Evolutionary conservation across 2,888 invertebrate genomes (phyloP), one percentile per base, ranked within the genome.

Genomic region (Biston betularia): DNA sequence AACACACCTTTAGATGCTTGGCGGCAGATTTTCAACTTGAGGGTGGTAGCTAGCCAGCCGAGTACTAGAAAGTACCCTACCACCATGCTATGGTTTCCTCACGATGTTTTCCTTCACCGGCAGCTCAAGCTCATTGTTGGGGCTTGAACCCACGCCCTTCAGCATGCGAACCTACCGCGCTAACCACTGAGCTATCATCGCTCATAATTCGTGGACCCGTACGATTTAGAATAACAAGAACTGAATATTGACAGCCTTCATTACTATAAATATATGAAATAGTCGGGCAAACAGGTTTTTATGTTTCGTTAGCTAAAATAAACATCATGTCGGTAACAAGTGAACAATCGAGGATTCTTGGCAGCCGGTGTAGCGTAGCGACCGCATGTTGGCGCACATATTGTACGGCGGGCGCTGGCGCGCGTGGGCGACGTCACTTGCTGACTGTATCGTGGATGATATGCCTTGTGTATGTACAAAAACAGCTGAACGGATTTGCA

Each of bases 291-390:
- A 70, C 64, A 73, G 56, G 15, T 60, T 63, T 71, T 68, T 71
- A 63, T 68, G 71, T 68, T 61, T 61, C 59, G 65, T 66, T 53
- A 69, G 56, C 73, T 70, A 75, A 76, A 76, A 76, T 76, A 76
- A 76, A 71, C 70, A 69, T 63, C 50, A 61, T 65, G 68, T 55
- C 68, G 70, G 58, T 62, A 56, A 60, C 45, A 45, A 67, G 74
- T 55, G 75, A 78, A 84, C 82, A 82, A 83, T 83, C 76, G 79
- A 60, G 73, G 81, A 87, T 89, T 89, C 88, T 89, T 89, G 89
- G 89, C 89, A 89, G 69, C 76, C 63, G 46, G 38, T 53, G 57
- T 54, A 65, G 50, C 64, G 71, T 56, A 63, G 61, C 72, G 73
- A 73, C 74, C 73, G 76, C 74, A 74, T 76, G 68, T 77, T 75